A percentile compares a stretch with the other conserved stretches of the same genome.
Conservation (phyloP, 2,888 invertebrate species). For the Nephrotoma guestfalica region DNA sequence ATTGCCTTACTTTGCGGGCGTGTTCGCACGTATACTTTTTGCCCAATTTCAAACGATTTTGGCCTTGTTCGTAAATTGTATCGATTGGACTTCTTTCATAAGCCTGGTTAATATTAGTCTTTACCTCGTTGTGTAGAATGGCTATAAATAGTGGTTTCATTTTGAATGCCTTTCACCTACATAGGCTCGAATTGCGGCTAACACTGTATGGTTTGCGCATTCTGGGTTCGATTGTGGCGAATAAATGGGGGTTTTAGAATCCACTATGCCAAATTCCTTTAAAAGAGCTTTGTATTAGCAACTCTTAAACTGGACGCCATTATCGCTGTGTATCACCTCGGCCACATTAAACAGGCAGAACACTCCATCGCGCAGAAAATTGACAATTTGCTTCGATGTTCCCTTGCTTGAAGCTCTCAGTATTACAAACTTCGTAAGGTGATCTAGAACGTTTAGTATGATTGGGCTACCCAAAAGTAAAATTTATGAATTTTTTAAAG, state of each 20-base stretch:
- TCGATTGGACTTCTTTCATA: neutral
- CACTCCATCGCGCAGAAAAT: slow-evolving; percentile 13
- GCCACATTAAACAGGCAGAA: slow-evolving; percentile 11
- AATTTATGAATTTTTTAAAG: no score
- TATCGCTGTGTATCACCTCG: slow-evolving; percentile 15
- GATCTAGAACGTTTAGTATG: slow-evolving; percentile 8
- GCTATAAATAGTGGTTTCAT: slow-evolving; percentile 17
- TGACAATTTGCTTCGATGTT: slow-evolving; percentile 1
- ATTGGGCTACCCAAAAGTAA: slow-evolving; percentile 2
- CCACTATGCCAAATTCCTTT: slow-evolving; percentile 10
- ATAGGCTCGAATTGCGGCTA: slow-evolving; percentile 16
- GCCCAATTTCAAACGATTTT: neutral
- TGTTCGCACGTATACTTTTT: neutral
- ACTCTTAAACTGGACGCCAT: slow-evolving; percentile 16
- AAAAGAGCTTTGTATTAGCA: slow-evolving; percentile 5
- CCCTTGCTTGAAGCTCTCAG: slow-evolving; percentile 5
- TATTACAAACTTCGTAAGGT: slow-evolving; percentile 10
- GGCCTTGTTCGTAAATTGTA: neutral
- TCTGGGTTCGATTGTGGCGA: slow-evolving; percentile 23
- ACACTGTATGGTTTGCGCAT: slow-evolving; percentile 19
- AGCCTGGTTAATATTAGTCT: neutral
- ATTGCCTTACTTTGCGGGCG: neutral
- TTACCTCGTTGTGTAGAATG: neutral
- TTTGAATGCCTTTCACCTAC: slow-evolving; percentile 12
- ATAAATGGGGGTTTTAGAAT: slow-evolving; percentile 16